Conservation (phyloP, 2,113 vertebrate species). For the Vulpes ferrilata region DNA sequence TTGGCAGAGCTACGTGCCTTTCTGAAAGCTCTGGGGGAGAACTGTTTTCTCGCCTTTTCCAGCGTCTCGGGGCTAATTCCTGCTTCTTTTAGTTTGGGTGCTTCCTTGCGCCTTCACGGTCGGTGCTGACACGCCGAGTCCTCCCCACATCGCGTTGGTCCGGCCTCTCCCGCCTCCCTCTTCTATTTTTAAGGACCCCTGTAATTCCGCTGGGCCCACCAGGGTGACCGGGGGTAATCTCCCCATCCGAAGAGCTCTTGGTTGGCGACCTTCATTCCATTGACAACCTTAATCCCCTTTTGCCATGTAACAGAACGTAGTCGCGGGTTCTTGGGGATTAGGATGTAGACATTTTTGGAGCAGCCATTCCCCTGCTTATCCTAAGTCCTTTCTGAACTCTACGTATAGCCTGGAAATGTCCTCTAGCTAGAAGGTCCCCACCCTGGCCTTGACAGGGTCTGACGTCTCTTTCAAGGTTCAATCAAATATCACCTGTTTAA, state of each 20-base stretch:
- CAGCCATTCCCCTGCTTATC: neutral
- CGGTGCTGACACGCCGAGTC: neutral
- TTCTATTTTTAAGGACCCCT: neutral
- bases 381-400: slow-evolving; percentile 12
- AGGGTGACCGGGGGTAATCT: neutral
- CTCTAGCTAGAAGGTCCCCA: neutral
- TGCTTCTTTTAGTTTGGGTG: neutral
- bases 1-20: neutral
- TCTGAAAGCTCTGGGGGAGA: neutral
- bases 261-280: neutral
- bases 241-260: neutral
- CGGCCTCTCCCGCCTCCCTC: neutral
- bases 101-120: neutral
- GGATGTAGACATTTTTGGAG: neutral
- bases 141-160: rapidly evolving
- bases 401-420: neutral
- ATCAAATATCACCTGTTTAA: neutral
- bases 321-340: neutral
- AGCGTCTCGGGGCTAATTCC: neutral
- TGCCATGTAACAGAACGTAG: neutral
- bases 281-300: neutral
- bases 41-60: neutral
- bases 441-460: neutral
- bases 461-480: neutral
- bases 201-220: neutral